phyloP scores from a whole-genome alignment of 2,113 vertebrate genomes.

The Excalfactoria chinensis region DNA sequence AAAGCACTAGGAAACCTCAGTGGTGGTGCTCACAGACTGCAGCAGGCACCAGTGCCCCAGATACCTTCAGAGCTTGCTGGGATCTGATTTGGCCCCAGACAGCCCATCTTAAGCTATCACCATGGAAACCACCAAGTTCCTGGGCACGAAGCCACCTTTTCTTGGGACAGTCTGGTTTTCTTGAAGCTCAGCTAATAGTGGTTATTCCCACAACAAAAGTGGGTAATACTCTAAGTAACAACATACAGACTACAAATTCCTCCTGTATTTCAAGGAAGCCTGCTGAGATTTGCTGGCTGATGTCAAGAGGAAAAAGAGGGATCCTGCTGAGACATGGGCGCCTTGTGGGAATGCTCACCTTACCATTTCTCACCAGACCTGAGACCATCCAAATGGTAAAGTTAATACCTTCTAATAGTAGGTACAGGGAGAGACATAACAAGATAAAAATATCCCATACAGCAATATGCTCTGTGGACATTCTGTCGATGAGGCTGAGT shows the following conservation, averaged over 20 bases:
- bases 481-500: slow-evolving; percentile 11
- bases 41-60: not conserved
- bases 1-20: not conserved
- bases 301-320: not conserved
- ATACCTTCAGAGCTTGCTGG: not conserved
- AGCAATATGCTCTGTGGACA: not conserved
- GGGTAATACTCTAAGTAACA: not conserved
- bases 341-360: not conserved
- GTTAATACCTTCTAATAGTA: not conserved
- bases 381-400: not conserved
- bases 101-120: slow-evolving; percentile 22
- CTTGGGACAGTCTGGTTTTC: not conserved
- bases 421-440: not conserved
- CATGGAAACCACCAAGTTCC: slow-evolving; percentile 25
- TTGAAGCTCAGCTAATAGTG: not conserved
- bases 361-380: slow-evolving; percentile 19
- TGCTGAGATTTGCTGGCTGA: not conserved
- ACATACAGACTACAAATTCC: not conserved
- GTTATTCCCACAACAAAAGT: not conserved
- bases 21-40: not conserved
- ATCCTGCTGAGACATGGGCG: not conserved
- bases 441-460: not conserved
- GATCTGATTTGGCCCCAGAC: slow-evolving; percentile 6
- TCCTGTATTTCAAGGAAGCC: not conserved
- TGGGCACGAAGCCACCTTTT: slow-evolving; percentile 24